Evolutionary conservation across 2,797 vertebrate genomes (phyloP).

Genomic region (Leptatherina wallacei): DNA sequence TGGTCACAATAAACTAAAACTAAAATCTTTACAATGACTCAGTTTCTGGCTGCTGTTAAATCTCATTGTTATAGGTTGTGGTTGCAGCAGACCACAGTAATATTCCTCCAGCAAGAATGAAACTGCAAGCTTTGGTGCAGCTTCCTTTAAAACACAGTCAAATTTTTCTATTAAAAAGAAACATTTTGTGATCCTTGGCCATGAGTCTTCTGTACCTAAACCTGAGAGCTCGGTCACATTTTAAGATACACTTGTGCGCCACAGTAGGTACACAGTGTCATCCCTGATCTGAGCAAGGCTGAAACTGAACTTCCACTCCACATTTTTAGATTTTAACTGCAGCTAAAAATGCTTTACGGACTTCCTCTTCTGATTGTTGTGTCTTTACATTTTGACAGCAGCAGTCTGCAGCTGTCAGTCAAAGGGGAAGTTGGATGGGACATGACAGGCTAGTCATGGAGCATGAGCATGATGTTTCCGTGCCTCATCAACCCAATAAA

Average conservation of each 20-base stretch:
- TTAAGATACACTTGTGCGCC: background rate
- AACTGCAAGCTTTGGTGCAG: background rate
- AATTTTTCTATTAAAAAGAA: background rate
- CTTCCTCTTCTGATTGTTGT: constrained; percentile 47
- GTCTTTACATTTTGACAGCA: constrained; percentile 13
- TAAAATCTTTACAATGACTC: background rate
- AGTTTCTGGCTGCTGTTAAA: background rate
- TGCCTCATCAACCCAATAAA: constrained; percentile 4
- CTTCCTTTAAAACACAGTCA: background rate
- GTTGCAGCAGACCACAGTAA: background rate
- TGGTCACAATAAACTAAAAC: background rate
- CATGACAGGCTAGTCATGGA: constrained; percentile 44
- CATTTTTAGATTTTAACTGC: constrained; percentile 34
- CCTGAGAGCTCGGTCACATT: constrained; percentile 23
- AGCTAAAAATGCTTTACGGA: constrained; percentile 45
- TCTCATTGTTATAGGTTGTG: background rate
- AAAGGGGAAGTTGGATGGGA: constrained; percentile 55
- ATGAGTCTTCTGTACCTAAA: constrained; percentile 27
- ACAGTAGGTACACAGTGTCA: background rate
- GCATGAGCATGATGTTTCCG: constrained; percentile 23
- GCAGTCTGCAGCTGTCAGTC: constrained; percentile 10
- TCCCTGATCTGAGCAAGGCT: constrained; percentile 5
- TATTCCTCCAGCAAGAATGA: background rate
- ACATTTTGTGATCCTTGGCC: constrained; percentile 25
- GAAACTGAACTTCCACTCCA: constrained; percentile 38